phyloP scores from a whole-genome alignment of 2,113 vertebrate species.

The Podarcis muralis region DNA sequence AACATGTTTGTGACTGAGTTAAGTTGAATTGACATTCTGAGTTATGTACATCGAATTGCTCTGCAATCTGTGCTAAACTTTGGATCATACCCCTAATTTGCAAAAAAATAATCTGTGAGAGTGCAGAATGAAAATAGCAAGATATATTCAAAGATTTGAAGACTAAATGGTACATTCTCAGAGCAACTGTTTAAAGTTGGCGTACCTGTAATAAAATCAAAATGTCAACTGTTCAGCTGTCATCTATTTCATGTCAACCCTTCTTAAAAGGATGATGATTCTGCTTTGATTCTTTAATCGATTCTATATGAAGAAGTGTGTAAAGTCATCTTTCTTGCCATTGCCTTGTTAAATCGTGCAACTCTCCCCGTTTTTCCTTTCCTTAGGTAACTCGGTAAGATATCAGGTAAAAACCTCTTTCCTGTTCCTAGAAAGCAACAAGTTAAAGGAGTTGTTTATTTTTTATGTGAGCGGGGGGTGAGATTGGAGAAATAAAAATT shows the following conservation, averaged over 20 bases:
- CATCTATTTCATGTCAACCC: neutral
- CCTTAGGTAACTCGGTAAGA: neutral
- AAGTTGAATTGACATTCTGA: too few species aligned
- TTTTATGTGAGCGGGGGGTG: neutral
- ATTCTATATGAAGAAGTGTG: neutral
- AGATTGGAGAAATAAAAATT: neutral
- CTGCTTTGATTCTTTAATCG: neutral
- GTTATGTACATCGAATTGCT: too few species aligned
- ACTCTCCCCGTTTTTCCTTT: neutral
- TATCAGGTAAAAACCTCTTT: conserved; percentile 11
- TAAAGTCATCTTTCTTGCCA: neutral
- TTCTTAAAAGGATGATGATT: neutral
- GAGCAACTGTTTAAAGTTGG: neutral
- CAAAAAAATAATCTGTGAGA: neutral
- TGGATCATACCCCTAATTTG: neutral
- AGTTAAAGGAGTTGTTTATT: neutral
- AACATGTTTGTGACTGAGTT: too few species aligned
- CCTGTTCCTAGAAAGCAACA: neutral
- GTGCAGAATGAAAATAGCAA: neutral
- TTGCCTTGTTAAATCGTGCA: neutral
- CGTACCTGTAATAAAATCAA: neutral
- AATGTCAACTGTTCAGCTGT: neutral
- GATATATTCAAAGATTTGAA: neutral
- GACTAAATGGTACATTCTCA: neutral
- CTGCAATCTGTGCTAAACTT: neutral